phyloP scores from a whole-genome alignment of 2,888 invertebrate species.

The Scelioninae gen. 1 region DNA sequence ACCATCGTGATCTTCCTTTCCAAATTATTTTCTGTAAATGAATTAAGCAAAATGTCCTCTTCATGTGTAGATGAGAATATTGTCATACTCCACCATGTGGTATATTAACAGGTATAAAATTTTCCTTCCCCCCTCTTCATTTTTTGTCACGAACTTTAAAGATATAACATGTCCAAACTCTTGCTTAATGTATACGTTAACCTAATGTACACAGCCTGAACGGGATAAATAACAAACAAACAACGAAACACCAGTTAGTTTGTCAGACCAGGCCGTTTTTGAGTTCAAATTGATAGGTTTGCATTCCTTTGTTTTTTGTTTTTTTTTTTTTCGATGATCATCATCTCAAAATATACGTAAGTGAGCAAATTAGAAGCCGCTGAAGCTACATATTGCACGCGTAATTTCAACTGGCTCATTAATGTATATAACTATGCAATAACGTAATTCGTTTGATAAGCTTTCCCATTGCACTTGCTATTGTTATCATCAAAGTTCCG shows the following conservation, averaged over 20 bases:
- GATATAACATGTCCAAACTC: slow-evolving; percentile 44
- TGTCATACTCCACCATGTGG: slow-evolving; percentile 2
- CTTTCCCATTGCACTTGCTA: too few relatives aligned
- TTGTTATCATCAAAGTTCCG: too few relatives aligned
- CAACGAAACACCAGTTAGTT: slow-evolving; percentile 62
- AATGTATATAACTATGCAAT: too few relatives aligned
- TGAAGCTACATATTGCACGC: too few relatives aligned
- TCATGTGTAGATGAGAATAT: slow-evolving; percentile 10
- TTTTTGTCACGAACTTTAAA: slow-evolving; percentile 26
- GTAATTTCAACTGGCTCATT: too few relatives aligned
- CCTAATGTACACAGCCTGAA: slow-evolving; percentile 61
- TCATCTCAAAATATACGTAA: too few relatives aligned
- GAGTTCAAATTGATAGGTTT: slow-evolving; percentile 35
- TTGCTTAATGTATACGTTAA: slow-evolving; percentile 40
- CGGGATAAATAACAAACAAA: slow-evolving; percentile 63
- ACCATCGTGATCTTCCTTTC: too few relatives aligned
- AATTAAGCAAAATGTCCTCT: too few relatives aligned
- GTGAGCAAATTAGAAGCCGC: too few relatives aligned
- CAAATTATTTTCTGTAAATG: too few relatives aligned
- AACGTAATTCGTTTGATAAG: too few relatives aligned
- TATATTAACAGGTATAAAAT: slow-evolving; percentile 59
- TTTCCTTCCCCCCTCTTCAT: slow-evolving; percentile 4
- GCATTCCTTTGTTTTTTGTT: not conserved
- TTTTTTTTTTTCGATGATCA: too few relatives aligned
- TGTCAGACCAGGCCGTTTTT: slow-evolving; percentile 76